Evolutionary conservation across 1,140 invertebrate species (phyloP), one percentile per base, ranked within the genome.

Genomic region (Teleopsis dalmanni): DNA sequence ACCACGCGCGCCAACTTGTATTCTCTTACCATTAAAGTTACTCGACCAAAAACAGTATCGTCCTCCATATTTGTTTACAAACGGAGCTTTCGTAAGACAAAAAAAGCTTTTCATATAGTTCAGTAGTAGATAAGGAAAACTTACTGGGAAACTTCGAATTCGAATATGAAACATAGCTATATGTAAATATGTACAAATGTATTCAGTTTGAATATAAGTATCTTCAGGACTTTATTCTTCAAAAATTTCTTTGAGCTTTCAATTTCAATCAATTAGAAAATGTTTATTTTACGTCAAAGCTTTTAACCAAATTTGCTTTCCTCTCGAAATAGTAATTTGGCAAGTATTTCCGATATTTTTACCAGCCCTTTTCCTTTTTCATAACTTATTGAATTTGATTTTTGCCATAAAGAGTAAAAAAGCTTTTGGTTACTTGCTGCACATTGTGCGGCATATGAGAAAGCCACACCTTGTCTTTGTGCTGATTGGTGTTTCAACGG

Each of bases 391-490:
- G 27, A 29, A 25, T 21, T 34, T 13, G 16, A n/a, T 35, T 14
- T 35, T 2, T 35, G 4, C 16, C 4, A 5, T 4, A 16, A 34
- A 34, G 19, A 35, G 8, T 19, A 14, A 19, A 35, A 35, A 35
- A 35, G 34, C 34, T 35, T 35, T 35, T 35, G 19, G 19, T 35
- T 35, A 35, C 34, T 18, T 35, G 34, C 16, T 19, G n/a, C n/a
- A n/a, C n/a, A n/a, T n/a, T 43, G 26, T 44, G 14, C 19, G 48
- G 38, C 25, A 36, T 40, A 27, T 33, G 33, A 35, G 44, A 51
- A 57, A 57, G 65, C 65, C 65, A 68, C 65, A 67, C 65, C 65
- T 59, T 62, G 53, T 48, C 62, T 61, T 53, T 53, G 51, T 51
- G 54, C 57, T 65, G 62, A 68, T 68, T 68, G 65, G 65, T 57